These are phyloP conservation scores for Cololabis saira DNA, from an alignment of 2,113 vertebrate species.

Conservation along the genomic window DNA sequence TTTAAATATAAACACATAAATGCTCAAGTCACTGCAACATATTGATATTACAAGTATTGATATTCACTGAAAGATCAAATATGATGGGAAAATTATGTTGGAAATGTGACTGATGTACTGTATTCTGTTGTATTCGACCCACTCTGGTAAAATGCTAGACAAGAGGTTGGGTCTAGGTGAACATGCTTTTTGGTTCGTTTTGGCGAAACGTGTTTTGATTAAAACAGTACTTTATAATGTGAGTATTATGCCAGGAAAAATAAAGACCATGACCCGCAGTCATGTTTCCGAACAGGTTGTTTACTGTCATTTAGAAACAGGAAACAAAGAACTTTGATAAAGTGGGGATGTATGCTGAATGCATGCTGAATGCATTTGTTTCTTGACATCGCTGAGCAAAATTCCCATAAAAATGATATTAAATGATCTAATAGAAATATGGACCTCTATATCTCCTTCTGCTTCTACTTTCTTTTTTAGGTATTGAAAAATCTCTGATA, in stretches of 20 bases:
- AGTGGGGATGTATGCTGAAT: too few species aligned
- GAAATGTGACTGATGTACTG: too few species aligned
- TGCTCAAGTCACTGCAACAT: too few species aligned
- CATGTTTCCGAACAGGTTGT: not conserved
- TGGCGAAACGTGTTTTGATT: not conserved
- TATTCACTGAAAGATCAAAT: too few species aligned
- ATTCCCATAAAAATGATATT: not conserved
- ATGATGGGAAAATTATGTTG: too few species aligned
- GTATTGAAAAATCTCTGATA: not conserved
- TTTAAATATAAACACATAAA: too few species aligned
- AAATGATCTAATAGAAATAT: too few species aligned
- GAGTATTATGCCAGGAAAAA: not conserved
- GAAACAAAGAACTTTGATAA: slow-evolving; percentile 4
- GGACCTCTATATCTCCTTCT: not conserved
- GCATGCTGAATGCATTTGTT: not conserved
- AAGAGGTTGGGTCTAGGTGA: not conserved
- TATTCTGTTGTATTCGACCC: too few species aligned
- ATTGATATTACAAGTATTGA: too few species aligned
- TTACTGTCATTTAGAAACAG: not conserved
- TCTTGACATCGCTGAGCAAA: not conserved
- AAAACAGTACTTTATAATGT: slow-evolving; percentile 2
- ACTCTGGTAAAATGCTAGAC: too few species aligned
- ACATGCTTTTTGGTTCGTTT: not conserved
- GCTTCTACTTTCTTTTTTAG: too few species aligned
- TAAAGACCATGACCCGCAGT: slow-evolving; percentile 10